A percentile compares a stretch with the other conserved stretches of the same genome.
Evolutionary conservation across 2,113 vertebrate species (phyloP).

Genomic region (Himantopus leucocephalus): DNA sequence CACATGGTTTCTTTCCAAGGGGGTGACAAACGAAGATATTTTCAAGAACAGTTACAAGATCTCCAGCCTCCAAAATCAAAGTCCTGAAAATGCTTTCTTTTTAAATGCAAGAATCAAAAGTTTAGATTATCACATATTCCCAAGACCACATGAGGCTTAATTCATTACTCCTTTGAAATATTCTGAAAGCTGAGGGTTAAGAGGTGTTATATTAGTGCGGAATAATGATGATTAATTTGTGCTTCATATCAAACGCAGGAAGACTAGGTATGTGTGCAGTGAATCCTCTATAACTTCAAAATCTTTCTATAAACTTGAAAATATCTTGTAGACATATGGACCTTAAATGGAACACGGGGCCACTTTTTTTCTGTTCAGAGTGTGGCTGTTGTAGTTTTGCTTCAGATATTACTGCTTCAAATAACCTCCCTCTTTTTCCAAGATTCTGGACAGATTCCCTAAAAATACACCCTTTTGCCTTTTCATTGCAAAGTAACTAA

Average conservation of each 20-base stretch:
- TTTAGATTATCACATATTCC: not conserved
- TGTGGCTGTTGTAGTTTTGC: not conserved
- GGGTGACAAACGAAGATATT: not conserved
- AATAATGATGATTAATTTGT: constrained; percentile 49
- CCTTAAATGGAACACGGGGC: not conserved
- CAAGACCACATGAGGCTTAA: not conserved
- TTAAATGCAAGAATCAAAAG: not conserved
- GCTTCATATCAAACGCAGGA: not conserved
- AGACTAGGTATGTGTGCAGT: not conserved
- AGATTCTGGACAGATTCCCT: not conserved
- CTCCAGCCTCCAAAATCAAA: not conserved
- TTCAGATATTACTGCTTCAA: not conserved
- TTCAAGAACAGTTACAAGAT: not conserved
- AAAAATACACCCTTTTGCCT: not conserved
- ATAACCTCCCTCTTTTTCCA: not conserved
- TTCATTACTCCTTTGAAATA: constrained; percentile 48
- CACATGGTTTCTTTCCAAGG: not conserved
- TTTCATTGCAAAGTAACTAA: not conserved
- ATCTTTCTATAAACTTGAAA: not conserved
- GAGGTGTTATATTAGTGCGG: constrained; percentile 31
- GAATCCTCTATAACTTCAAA: not conserved
- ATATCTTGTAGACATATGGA: accelerated
- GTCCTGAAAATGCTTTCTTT: not conserved
- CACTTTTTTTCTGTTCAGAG: not conserved
- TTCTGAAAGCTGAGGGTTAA: constrained; percentile 32